phyloP scores from a whole-genome alignment of 2,113 vertebrate genomes.

The Carassius carassius region DNA sequence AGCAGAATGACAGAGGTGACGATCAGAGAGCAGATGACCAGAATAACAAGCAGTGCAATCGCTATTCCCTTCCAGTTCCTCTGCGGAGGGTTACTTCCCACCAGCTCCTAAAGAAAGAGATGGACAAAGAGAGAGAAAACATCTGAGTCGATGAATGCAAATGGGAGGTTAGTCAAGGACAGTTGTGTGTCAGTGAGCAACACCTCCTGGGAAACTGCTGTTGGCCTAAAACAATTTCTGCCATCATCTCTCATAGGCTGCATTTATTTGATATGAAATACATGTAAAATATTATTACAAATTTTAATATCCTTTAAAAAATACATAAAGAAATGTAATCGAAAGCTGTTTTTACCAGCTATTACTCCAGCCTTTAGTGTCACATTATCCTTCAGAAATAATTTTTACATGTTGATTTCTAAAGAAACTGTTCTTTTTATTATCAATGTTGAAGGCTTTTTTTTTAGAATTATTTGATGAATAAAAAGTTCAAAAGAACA shows the following conservation, averaged over 20 bases:
- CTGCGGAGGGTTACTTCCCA: conserved; percentile 97
- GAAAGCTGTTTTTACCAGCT: no score
- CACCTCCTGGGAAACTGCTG: conserved; percentile 11
- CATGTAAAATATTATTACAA: no score
- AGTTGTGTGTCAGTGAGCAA: conserved; percentile 24
- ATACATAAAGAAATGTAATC: no score
- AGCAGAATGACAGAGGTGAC: conserved; percentile 98
- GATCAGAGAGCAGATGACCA: conserved; percentile 98
- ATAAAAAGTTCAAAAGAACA: no score
- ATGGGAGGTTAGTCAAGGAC: conserved; percentile 34
- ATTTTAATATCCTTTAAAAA: no score
- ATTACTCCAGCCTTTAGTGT: background rate
- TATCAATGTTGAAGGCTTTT: no score
- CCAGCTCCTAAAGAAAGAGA: conserved; percentile 85
- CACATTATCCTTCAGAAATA: background rate
- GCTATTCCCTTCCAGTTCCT: conserved; percentile 99
- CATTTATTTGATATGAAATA: background rate
- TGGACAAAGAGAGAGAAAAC: conserved; percentile 42
- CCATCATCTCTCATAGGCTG: background rate
- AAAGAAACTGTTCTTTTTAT: background rate
- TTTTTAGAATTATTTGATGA: no score
- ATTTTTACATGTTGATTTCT: background rate
- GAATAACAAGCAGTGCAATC: conserved; percentile 96
- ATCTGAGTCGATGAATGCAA: conserved; percentile 31
- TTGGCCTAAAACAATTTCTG: conserved; percentile 16